These are phyloP conservation scores for Rachycentron canadum DNA, from an alignment of 2,797 vertebrate species.

Conservation along the genomic window DNA sequence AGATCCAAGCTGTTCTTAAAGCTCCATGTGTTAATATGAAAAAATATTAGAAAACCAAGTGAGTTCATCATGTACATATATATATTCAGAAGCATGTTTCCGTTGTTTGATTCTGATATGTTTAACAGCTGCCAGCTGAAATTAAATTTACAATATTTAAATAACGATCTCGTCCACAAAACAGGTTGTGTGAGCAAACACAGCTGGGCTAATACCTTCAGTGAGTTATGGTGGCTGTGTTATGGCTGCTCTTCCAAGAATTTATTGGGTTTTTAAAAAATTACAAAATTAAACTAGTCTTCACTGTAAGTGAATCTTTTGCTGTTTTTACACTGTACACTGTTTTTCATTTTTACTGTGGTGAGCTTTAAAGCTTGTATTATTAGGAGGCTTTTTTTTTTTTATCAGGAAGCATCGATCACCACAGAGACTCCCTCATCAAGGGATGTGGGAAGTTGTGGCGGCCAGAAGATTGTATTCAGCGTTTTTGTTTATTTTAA, in stretches of 20 bases:
- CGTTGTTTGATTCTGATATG: not conserved
- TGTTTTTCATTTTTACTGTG: conserved; percentile 10
- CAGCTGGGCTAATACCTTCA: not conserved
- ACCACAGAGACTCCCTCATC: conserved; percentile 25
- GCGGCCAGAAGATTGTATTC: conserved; percentile 8
- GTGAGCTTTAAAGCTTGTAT: conserved; percentile 18
- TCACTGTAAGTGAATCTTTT: not conserved
- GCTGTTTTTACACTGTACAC: no score
- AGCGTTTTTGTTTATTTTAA: conserved; percentile 28
- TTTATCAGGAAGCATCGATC: conserved; percentile 33
- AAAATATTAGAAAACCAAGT: not conserved
- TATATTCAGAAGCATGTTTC: not conserved
- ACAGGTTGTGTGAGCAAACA: conserved; percentile 2
- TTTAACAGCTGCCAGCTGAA: not conserved
- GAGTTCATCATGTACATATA: not conserved
- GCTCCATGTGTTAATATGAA: not conserved
- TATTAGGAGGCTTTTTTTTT: conserved; percentile 32
- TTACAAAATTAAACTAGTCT: not conserved
- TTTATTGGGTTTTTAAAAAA: not conserved
- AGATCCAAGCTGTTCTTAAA: not conserved
- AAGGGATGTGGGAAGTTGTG: conserved; percentile 16
- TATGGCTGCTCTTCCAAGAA: not conserved
- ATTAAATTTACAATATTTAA: conserved; percentile 21
- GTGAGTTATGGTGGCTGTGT: not conserved
- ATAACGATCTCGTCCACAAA: conserved; percentile 11